Conservation (phyloP, 2,797 vertebrate genomes). For the Columba guinea region DNA sequence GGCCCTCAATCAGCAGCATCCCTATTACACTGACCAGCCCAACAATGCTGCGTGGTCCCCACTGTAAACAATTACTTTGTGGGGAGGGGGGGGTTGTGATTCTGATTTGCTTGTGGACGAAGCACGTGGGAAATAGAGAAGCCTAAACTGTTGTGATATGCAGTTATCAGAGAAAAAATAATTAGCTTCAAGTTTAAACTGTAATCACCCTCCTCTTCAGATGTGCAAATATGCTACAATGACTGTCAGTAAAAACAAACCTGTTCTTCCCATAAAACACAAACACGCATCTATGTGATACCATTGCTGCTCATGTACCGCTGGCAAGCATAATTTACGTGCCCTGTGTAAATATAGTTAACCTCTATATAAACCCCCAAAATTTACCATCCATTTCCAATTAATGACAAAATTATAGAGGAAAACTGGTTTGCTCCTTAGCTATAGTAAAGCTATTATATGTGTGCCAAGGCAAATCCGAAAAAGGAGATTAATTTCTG, state of each 20-base stretch:
- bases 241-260: not conserved
- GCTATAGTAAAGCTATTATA: accelerated
- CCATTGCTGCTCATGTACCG: not conserved
- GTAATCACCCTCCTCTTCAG: not conserved
- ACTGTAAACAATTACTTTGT: not conserved
- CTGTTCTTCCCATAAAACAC: not conserved
- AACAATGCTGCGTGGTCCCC: not conserved
- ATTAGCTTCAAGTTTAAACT: not conserved
- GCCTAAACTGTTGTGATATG: not conserved
- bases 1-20: not conserved
- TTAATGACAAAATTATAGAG: not conserved
- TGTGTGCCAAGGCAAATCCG: not conserved
- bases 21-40: not conserved
- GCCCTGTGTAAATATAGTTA: not conserved
- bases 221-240: not conserved
- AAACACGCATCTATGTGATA: not conserved
- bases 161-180: not conserved
- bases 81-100: not conserved
- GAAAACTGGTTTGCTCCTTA: not conserved
- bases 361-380: not conserved
- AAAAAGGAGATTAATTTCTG: not conserved
- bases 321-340: not conserved
- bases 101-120: not conserved
- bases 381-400: not conserved
- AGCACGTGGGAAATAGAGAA: not conserved